Evolutionary conservation across 53 echinoderm and acorn worm genomes (phyloP), one percentile per base, ranked within the genome.

Genomic region (Crossaster papposus): DNA sequence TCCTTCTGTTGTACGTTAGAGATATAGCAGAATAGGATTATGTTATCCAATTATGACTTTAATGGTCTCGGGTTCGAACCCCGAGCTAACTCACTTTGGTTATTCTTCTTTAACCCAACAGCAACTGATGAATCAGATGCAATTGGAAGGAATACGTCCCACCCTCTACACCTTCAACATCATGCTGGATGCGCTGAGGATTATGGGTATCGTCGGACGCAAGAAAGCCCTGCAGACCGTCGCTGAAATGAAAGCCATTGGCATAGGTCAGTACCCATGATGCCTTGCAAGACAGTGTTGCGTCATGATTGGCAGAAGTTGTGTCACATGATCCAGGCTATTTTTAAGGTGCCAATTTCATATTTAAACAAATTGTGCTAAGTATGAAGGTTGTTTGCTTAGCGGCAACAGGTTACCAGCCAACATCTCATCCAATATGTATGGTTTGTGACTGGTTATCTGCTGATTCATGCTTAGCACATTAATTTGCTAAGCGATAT

Each of bases 71-170:
- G n/a, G n/a, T n/a, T n/a, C n/a, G 38, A 38, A 38, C 38, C 2
- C 38, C 38, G 18, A n/a, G n/a, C n/a, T n/a, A n/a, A 22, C 20
- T 55, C 24, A 58, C 14, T 32, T 88, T 23, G n/a, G 14, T 83
- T 51, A 2, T 22, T 86, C 79, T 51, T 64, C 85, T 85, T 13
- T 51, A 53, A 44, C 32, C 31, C n/a, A 28, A 14, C 63, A 97
- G 95, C 95, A 95, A 94, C 74, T 97, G 73, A 70, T 97, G 91
- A 91, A 94, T 37, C 95, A 97, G 86, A 97, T 97, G 97, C 85
- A 93, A 36, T 54, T 94, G 30, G 97, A 97, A 71, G 92, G 86
- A 10, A 86, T 97, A 0, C 51, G 51, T 14, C 97, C 97, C 8
- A 90, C 89, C 79, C 83, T 97, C 24, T 12, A 64, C 62, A 97